These are phyloP conservation scores for Gila robusta DNA, from an alignment of 2,797 vertebrate genomes.

Conservation along the genomic window DNA sequence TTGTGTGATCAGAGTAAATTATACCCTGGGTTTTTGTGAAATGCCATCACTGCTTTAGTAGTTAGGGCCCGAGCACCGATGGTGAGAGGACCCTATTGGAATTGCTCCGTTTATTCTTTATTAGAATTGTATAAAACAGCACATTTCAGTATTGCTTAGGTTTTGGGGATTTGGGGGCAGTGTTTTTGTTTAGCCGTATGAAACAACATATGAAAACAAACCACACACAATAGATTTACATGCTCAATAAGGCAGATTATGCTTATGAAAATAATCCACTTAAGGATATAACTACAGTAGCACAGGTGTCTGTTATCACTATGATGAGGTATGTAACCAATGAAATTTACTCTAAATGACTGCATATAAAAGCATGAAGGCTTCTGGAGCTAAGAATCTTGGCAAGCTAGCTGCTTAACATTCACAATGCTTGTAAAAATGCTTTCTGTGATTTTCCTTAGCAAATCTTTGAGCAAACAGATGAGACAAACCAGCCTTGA, in stretches of 20 bases:
- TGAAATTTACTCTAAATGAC: neutral
- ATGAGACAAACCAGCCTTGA: slow-evolving; percentile 15
- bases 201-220: neutral
- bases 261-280: slow-evolving; percentile 15
- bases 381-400: slow-evolving; percentile 25
- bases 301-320: slow-evolving; percentile 33
- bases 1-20: too few species aligned
- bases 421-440: slow-evolving; percentile 2
- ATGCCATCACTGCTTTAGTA: neutral
- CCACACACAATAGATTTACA: neutral
- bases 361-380: neutral
- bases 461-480: slow-evolving; percentile 25
- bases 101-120: neutral
- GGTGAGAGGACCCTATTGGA: too few species aligned
- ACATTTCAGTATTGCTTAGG: neutral
- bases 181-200: neutral
- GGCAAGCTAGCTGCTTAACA: slow-evolving; percentile 8
- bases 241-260: slow-evolving; percentile 2
- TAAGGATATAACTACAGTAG: slow-evolving; percentile 16
- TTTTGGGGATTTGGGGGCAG: neutral
- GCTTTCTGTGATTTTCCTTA: slow-evolving; percentile 9
- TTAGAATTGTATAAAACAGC: neutral
- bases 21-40: too few species aligned
- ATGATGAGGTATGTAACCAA: neutral
- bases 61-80: too few species aligned